Conservation (phyloP, 1,140 invertebrate genomes). For the Drosophila rhopaloa region DNA sequence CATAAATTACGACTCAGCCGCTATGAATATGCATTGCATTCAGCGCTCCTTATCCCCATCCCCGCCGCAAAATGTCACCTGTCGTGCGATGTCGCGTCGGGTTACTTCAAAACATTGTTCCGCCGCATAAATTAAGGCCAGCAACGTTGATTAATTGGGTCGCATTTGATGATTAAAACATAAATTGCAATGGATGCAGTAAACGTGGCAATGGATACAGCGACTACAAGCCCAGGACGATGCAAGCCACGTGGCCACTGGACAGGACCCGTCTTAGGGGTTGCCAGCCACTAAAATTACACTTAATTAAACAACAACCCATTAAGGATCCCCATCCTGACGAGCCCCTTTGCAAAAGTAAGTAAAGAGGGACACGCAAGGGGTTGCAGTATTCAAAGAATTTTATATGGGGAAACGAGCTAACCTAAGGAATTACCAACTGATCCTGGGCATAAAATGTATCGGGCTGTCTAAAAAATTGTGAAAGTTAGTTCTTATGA, state of each 20-base stretch:
- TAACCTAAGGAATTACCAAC: background rate
- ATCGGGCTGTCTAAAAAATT: background rate
- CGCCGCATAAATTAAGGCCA: conserved; percentile 73
- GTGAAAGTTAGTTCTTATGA: background rate
- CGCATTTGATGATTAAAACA: conserved; percentile 80
- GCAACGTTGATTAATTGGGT: conserved; percentile 75
- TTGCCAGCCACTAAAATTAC: conserved; percentile 71
- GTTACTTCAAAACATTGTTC: conserved; percentile 71
- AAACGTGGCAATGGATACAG: conserved; percentile 31
- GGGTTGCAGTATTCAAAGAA: conserved; percentile 19
- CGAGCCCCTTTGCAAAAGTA: conserved; percentile 2
- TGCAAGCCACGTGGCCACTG: background rate
- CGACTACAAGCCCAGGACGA: conserved; percentile 1
- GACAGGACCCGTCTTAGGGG: conserved; percentile 25
- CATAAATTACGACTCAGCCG: conserved; percentile 52
- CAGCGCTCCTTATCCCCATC: background rate
- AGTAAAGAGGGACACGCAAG: background rate
- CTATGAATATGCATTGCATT: conserved; percentile 69
- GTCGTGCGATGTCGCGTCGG: conserved; percentile 40
- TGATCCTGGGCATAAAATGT: background rate
- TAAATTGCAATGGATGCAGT: conserved; percentile 72
- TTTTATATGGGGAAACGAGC: background rate
- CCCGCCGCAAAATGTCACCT: conserved; percentile 65
- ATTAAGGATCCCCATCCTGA: conserved; percentile 60
- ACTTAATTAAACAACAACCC: conserved; percentile 75